Evolutionary conservation across 2,113 vertebrate species (phyloP), one percentile per base, ranked within the genome.

Genomic region (Hystrix brachyura): DNA sequence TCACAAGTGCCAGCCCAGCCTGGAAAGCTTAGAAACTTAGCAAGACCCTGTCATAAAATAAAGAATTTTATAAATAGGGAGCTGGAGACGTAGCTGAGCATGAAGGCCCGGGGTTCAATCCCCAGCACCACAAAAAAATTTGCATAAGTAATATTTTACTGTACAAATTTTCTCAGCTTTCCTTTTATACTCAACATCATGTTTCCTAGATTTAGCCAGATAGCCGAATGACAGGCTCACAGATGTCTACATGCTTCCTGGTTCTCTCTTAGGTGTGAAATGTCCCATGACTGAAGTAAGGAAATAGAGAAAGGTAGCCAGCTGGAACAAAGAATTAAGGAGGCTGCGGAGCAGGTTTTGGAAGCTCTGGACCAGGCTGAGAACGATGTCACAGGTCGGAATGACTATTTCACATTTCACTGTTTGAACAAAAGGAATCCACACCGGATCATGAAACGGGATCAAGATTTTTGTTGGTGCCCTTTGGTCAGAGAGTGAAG

Each of bases 241-340:
- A 18, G 38, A 21, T 27, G 1, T 87, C 67, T 43, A 10, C 12
- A 2, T 57, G 38, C 76, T 85, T 71, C 62, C 60, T 59, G 19
- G 15, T 4, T 92, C 87, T 92, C 90, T 84, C 90, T 69, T 69
- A 15, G 32, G 51, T 69, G 78, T 80, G 53, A 48, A 92, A 92
- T 48, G 10, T 9, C 34, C 15, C 13, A 19, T 18, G n/a, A 78
- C 34, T 64, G 81, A 90, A 83, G 76, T 38, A 69, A 72, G 32
- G 51, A 81, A 95, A n/a, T 4, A 34, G 53, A 78, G 21, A 38
- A 65, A 78, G 18, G 11, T 25, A 12, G 46, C 8, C 4, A 0
- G 34, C 64, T 55, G 38, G 65, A 18, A 18, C 25, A 57, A 53
- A 95, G 51, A 11, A 2, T 13, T 1, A 7, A 55, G 25, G 69